Percentiles rank a stretch among this genome's conserved stretches.
These are phyloP conservation scores for Onychostruthus taczanowskii DNA, from an alignment of 2,113 vertebrate species.

Conservation along the genomic window DNA sequence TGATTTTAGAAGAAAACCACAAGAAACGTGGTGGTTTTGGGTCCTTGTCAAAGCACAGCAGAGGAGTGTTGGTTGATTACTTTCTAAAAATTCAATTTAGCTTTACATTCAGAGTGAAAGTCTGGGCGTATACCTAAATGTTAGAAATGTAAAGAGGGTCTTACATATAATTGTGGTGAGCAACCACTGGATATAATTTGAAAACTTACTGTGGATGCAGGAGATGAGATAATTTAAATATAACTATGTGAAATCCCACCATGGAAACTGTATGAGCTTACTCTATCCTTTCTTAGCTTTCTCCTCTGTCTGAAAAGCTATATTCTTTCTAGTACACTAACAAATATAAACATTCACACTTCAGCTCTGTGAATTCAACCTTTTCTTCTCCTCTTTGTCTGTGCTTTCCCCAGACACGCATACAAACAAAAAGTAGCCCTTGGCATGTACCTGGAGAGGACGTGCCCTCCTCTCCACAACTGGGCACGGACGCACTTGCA, in stretches of 20 bases:
- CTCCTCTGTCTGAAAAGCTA: neutral
- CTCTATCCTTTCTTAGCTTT: neutral
- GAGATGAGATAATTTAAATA: neutral
- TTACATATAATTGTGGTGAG: neutral
- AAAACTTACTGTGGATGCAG: neutral
- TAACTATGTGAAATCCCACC: neutral
- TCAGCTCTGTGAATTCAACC: neutral
- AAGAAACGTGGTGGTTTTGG: constrained; percentile 46
- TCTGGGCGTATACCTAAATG: neutral
- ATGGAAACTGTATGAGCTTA: neutral
- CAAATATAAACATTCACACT: neutral
- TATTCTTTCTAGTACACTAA: neutral
- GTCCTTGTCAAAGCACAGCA: constrained; percentile 30
- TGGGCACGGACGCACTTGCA: accelerated
- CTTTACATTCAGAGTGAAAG: neutral
- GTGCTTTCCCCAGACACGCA: neutral
- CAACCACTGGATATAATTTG: constrained; percentile 1
- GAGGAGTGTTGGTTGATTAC: neutral
- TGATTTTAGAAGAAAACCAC: constrained; percentile 63
- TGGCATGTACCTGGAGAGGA: neutral
- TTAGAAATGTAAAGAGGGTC: constrained; percentile 6
- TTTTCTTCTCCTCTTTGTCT: neutral
- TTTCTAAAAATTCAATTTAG: constrained; percentile 11
- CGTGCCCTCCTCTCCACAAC: neutral
- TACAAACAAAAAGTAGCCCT: neutral